A percentile compares a stretch with the other conserved stretches of the same genome.
Evolutionary conservation across 1,140 invertebrate species (phyloP).

Genomic region (Euura lappo): DNA sequence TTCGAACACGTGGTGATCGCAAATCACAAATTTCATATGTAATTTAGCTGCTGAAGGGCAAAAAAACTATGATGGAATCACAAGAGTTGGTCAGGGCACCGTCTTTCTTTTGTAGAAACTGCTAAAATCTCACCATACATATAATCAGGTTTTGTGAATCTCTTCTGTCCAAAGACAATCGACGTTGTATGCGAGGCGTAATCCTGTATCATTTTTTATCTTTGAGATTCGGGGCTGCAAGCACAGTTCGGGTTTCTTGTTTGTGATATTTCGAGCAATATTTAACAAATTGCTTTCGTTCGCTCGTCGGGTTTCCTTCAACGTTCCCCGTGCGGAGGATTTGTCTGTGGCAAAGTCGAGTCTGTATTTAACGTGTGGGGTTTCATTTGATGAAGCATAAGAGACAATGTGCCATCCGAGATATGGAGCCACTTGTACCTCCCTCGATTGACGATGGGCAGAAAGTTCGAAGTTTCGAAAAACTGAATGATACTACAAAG

Average conservation of each 20-base stretch:
- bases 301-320: constrained; percentile 5
- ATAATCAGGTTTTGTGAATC: too few species aligned
- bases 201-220: not conserved
- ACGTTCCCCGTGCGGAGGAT: not conserved
- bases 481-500: not conserved
- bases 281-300: constrained; percentile 44
- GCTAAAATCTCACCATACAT: too few species aligned
- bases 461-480: not conserved
- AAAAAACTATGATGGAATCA: too few species aligned
- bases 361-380: not conserved
- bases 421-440: not conserved
- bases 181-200: not conserved
- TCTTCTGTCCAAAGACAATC: not conserved
- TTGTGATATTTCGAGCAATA: constrained; percentile 35
- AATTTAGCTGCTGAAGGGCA: too few species aligned
- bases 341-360: not conserved
- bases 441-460: not conserved
- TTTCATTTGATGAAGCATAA: constrained; percentile 15
- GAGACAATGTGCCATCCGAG: too few species aligned
- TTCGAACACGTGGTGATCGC: too few species aligned
- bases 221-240: not conserved
- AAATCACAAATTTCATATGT: too few species aligned
- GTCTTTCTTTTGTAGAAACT: too few species aligned
- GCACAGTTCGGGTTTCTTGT: constrained; percentile 15
- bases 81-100: too few species aligned